phyloP scores from a whole-genome alignment of 2,888 invertebrate genomes.

The Elegia similella region DNA sequence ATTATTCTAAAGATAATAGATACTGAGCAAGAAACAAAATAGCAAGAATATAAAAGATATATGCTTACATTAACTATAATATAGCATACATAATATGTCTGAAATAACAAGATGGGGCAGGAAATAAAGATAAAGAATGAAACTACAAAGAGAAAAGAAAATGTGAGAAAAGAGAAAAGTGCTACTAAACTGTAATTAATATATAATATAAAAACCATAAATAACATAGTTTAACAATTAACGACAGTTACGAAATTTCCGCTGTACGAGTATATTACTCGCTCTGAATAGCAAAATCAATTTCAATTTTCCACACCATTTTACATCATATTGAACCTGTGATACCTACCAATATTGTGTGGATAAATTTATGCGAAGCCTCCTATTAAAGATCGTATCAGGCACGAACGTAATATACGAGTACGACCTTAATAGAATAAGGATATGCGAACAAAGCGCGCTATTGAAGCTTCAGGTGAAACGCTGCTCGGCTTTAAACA shows the following conservation, averaged over 20 bases:
- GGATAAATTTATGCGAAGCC: conserved; percentile 23
- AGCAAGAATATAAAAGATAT: too few species aligned
- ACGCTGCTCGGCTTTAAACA: not conserved
- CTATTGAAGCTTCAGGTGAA: conserved; percentile 34
- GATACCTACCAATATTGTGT: conserved; percentile 17
- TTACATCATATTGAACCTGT: conserved; percentile 12
- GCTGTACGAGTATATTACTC: not conserved
- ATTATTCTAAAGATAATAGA: too few species aligned
- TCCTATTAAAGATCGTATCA: conserved; percentile 53
- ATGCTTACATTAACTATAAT: too few species aligned
- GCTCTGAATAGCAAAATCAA: not conserved
- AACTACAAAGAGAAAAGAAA: too few species aligned
- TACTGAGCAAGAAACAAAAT: too few species aligned
- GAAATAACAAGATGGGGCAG: too few species aligned
- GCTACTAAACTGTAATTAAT: too few species aligned
- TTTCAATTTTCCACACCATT: conserved; percentile 15
- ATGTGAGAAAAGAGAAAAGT: too few species aligned
- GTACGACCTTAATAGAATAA: conserved; percentile 55
- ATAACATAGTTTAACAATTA: too few species aligned
- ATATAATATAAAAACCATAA: too few species aligned
- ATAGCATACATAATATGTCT: too few species aligned
- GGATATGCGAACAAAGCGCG: conserved; percentile 40
- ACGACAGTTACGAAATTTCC: not conserved
- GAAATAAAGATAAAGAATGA: too few species aligned
- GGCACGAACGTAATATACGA: conserved; percentile 46